Evolutionary conservation across 2,797 vertebrate genomes (phyloP), one percentile per base, ranked within the genome.

Genomic region (Danio kyathit): DNA sequence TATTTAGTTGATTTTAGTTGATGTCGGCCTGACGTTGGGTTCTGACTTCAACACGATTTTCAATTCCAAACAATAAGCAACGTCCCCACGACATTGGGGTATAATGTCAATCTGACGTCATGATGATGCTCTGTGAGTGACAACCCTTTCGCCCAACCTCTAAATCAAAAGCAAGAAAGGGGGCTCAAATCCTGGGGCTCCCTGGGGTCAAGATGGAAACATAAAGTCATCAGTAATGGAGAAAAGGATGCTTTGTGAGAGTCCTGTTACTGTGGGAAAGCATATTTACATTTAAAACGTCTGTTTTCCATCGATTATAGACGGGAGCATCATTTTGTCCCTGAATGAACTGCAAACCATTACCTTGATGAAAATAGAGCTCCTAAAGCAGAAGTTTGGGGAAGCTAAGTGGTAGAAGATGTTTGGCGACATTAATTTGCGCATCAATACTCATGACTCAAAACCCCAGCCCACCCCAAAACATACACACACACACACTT

Each of bases 391-490:
- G 64, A 74, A 17, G 69, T 82, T 74, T 29, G 60, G 60, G 29
- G 6, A 65, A 48, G 71, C 60, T 80, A 80, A 80, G 44, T 81
- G 64, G 79, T 59, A 74, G 69, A 59, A 82, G 69, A 82, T 73
- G 74, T 73, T 57, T 73, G 69, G 66, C 67, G 54, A 56, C 49
- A 49, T 59, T n/a, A 52, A 40, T 77, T 64, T 54, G 54, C 40
- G 69, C 75, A 82, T 60, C 29, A 21, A 29, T 78, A 41, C 64
- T 75, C 57, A 21, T 78, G 51, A 81, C 29, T 46, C 69, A 84
- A 69, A 60, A 67, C 44, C 44, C n/a, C 2, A 12, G 52, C 48
- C 17, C 13, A 54, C 56, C 17, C 52, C 75, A 41, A 80, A 64
- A 56, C 9, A 12, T 57, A 66, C 17, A 38, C 2, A 59, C 12